Conservation (phyloP, 2,888 invertebrate genomes). For the Heliconius cydno region DNA sequence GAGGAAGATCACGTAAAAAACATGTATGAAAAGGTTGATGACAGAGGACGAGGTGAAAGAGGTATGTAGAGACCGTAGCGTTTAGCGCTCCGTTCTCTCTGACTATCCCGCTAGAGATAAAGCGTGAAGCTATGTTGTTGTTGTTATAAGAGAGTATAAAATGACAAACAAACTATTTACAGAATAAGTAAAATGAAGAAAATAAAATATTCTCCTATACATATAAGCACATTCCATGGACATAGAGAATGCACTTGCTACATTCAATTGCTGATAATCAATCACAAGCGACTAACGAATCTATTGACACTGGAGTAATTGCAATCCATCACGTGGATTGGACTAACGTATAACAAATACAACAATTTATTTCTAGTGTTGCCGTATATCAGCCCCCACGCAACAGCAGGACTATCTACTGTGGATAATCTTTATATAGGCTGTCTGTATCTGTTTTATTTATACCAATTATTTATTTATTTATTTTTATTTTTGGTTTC, state of each 20-base stretch:
- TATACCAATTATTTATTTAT: too few relatives aligned
- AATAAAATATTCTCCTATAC: conserved; percentile 3
- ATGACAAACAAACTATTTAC: too few relatives aligned
- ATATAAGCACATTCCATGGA: neutral
- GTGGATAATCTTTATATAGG: neutral
- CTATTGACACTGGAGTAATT: conserved; percentile 46
- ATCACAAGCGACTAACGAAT: conserved; percentile 47
- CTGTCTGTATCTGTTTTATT: neutral
- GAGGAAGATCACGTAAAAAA: too few relatives aligned
- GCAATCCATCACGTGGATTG: conserved; percentile 46
- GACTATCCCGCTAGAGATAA: too few relatives aligned
- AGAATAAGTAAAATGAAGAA: too few relatives aligned
- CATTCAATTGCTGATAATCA: conserved; percentile 41
- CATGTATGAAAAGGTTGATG: too few relatives aligned
- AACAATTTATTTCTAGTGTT: conserved; percentile 29
- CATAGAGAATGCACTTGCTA: neutral
- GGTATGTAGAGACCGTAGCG: too few relatives aligned
- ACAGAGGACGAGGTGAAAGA: too few relatives aligned
- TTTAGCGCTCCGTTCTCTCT: too few relatives aligned
- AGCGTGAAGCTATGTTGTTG: too few relatives aligned
- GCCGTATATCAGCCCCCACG: conserved; percentile 3
- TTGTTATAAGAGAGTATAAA: too few relatives aligned
- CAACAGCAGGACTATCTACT: neutral
- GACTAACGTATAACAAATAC: conserved; percentile 36
- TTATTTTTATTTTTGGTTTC: neutral